Conservation (phyloP, 1,140 invertebrate species). For the Eurytemora carolleeae region DNA sequence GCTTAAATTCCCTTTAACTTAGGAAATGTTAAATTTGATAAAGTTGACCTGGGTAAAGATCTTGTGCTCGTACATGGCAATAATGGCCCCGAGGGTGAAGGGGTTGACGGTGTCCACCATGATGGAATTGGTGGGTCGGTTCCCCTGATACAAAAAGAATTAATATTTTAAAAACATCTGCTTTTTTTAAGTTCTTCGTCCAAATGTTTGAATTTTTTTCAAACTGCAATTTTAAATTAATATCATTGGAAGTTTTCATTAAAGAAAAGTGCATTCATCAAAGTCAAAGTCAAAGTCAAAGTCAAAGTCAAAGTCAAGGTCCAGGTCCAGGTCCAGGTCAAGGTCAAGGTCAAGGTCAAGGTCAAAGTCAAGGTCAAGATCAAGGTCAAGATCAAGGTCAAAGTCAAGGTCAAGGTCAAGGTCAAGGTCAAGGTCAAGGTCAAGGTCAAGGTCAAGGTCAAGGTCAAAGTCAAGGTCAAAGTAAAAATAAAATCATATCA, state of each 20-base stretch:
- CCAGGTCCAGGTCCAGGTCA: too few relatives aligned
- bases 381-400: too few relatives aligned
- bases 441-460: background rate
- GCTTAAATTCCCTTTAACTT: too few relatives aligned
- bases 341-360: too few relatives aligned
- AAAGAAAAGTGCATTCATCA: background rate
- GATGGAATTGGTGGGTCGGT: conserved; percentile 92
- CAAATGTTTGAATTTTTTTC: conserved; percentile 7
- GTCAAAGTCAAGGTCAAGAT: too few relatives aligned
- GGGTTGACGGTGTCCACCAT: conserved; percentile 81
- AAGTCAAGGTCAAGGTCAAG: too few relatives aligned
- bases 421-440: too few relatives aligned
- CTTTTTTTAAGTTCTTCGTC: too few relatives aligned
- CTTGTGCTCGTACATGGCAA: conserved; percentile 95
- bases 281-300: too few relatives aligned
- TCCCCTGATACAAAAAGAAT: conserved; percentile 66
- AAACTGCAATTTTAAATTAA: background rate
- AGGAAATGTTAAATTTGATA: too few relatives aligned
- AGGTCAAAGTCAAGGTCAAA: background rate
- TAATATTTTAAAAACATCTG: conserved; percentile 6
- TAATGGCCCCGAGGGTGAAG: conserved; percentile 81
- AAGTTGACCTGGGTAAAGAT: conserved; percentile 62
- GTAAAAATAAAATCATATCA: background rate
- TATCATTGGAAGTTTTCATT: background rate
- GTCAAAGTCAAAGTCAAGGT: too few relatives aligned